A percentile compares a stretch with the other conserved stretches of the same genome.
These are phyloP conservation scores for Penaeus vannamei DNA, from an alignment of 1,140 invertebrate genomes.

Conservation along the genomic window DNA sequence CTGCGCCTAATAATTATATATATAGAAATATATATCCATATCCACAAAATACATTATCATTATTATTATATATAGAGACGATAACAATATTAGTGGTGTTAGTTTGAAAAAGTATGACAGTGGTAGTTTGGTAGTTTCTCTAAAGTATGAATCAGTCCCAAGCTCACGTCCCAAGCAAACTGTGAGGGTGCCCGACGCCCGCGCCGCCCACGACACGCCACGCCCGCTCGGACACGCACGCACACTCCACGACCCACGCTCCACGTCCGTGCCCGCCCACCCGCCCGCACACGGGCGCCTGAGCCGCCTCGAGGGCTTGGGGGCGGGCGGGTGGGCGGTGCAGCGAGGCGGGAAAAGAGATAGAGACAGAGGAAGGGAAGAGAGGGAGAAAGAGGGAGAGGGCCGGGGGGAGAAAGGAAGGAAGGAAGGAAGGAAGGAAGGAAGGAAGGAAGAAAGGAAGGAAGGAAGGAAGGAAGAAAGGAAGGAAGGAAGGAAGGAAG, in stretches of 20 bases:
- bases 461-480: too few relatives aligned
- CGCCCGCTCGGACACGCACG: not conserved
- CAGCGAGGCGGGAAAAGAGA: not conserved
- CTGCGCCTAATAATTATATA: slow-evolving; percentile 26
- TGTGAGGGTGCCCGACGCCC: slow-evolving; percentile 39
- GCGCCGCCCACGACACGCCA: not conserved
- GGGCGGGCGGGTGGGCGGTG: not conserved
- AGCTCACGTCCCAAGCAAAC: slow-evolving; percentile 47
- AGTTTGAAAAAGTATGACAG: slow-evolving; percentile 33
- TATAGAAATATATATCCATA: too few relatives aligned
- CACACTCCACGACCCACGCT: not conserved
- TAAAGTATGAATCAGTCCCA: slow-evolving; percentile 55
- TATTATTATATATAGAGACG: too few relatives aligned
- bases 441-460: not conserved
- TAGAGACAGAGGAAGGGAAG: not conserved
- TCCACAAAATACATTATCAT: too few relatives aligned
- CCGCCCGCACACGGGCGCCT: not conserved
- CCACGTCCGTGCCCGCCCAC: not conserved
- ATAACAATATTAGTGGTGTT: slow-evolving; percentile 36
- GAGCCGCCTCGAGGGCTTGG: slow-evolving; percentile 4
- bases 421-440: not conserved
- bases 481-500: too few relatives aligned
- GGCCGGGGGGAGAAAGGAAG: too few relatives aligned
- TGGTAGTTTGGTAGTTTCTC: slow-evolving; percentile 43
- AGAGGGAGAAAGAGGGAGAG: too few relatives aligned